Evolutionary conservation across 2,888 invertebrate genomes (phyloP).

Genomic region (Drosophila robusta): DNA sequence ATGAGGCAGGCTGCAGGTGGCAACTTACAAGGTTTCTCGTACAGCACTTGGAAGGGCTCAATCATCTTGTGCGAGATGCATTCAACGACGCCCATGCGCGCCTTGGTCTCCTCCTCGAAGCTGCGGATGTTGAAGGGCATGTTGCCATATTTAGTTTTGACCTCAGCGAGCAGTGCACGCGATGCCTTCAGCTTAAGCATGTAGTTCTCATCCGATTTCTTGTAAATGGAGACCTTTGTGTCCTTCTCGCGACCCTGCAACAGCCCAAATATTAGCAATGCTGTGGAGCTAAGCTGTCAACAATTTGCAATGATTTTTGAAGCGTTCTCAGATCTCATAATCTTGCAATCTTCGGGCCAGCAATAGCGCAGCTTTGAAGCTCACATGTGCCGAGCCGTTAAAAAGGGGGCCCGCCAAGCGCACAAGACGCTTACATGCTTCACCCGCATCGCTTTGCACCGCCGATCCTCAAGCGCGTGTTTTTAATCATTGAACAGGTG

Average conservation of each 20-base stretch:
- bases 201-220: constrained; percentile 98
- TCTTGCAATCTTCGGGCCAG: constrained; percentile 84
- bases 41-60: constrained; percentile 98
- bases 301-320: neutral
- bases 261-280: constrained; percentile 25
- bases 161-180: constrained; percentile 94
- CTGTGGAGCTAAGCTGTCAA: neutral
- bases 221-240: constrained; percentile 98
- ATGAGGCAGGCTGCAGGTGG: neutral
- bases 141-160: constrained; percentile 94
- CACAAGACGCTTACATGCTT: constrained; percentile 45
- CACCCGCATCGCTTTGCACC: constrained; percentile 44
- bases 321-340: constrained; percentile 85
- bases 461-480: constrained; percentile 82
- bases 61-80: constrained; percentile 99
- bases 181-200: constrained; percentile 99
- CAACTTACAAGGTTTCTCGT: constrained; percentile 89
- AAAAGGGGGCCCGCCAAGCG: constrained; percentile 38
- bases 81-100: constrained; percentile 98
- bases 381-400: constrained; percentile 35
- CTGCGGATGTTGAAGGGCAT: constrained; percentile 99
- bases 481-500: constrained; percentile 84
- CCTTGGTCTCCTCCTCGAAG: constrained; percentile 98
- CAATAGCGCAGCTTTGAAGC: constrained; percentile 39
- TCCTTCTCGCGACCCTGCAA: constrained; percentile 94